These are phyloP conservation scores for Malurus melanocephalus DNA, from an alignment of 2,113 vertebrate genomes.

Conservation along the genomic window DNA sequence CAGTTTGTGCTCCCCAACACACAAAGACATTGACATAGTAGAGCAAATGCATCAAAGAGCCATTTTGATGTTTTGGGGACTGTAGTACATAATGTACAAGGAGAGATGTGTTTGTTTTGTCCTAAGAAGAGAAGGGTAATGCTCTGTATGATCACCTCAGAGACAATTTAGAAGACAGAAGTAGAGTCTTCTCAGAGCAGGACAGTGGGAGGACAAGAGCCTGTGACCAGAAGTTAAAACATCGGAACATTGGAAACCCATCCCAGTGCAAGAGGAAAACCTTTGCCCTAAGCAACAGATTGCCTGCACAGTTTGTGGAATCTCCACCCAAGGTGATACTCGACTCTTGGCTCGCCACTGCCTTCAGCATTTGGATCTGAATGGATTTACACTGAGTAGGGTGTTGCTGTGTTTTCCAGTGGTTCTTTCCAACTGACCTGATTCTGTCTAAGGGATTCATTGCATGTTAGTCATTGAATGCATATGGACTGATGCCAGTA, in stretches of 20 bases:
- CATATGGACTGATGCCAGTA: not conserved
- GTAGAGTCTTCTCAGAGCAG: not conserved
- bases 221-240: not conserved
- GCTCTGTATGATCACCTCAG: not conserved
- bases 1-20: not conserved
- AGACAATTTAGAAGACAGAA: not conserved
- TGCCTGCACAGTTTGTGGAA: not conserved
- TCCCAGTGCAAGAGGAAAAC: not conserved
- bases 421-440: not conserved
- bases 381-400: not conserved
- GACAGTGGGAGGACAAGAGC: not conserved
- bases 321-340: not conserved
- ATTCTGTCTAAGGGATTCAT: not conserved
- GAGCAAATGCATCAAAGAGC: not conserved
- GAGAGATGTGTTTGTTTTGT: not conserved
- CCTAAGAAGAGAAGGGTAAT: not conserved
- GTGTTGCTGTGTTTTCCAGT: not conserved
- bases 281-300: not conserved
- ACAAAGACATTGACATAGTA: not conserved
- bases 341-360: fast-evolving
- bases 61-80: not conserved
- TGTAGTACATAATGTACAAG: not conserved
- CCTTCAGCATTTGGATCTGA: not conserved
- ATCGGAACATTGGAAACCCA: not conserved
- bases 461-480: not conserved